Percentiles rank a stretch among this genome's conserved stretches.
Evolutionary conservation across 1,140 invertebrate species (phyloP).

Genomic region (Geopemphigus sp.): DNA sequence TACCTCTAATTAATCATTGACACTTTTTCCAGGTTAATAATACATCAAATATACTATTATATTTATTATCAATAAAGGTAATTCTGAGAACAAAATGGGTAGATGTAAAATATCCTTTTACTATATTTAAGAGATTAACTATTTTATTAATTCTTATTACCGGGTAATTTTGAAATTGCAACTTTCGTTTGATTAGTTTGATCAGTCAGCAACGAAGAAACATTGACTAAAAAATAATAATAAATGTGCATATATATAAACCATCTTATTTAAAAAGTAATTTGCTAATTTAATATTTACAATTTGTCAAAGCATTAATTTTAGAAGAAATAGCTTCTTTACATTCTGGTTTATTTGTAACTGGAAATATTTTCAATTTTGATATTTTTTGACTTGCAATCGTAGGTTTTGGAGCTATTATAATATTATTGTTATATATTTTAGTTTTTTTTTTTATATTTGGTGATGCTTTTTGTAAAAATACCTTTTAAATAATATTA

Average conservation of each 20-base stretch:
- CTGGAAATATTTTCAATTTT: conserved; percentile 11
- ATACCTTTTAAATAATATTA: background rate
- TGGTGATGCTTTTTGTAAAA: background rate
- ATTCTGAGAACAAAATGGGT: too few relatives aligned
- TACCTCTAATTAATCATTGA: too few relatives aligned
- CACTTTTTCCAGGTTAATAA: too few relatives aligned
- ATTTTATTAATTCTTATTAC: conserved; percentile 14
- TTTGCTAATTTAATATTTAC: conserved; percentile 1
- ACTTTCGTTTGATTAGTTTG: conserved; percentile 17
- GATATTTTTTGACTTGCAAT: background rate
- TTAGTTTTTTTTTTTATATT: background rate
- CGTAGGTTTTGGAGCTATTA: background rate
- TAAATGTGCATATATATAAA: background rate
- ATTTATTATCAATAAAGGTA: too few relatives aligned
- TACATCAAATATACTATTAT: too few relatives aligned
- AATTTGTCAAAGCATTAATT: conserved; percentile 13
- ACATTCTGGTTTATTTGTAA: conserved; percentile 1
- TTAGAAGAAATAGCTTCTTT: background rate
- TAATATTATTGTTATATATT: background rate
- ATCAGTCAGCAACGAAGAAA: conserved; percentile 39
- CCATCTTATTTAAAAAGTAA: conserved; percentile 2
- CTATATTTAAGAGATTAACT: too few relatives aligned
- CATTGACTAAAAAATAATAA: conserved; percentile 28
- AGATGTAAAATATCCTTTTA: too few relatives aligned
- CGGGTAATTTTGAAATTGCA: conserved; percentile 12